These are phyloP conservation scores for Zygothrica quintamaculata DNA, from an alignment of 2,888 invertebrate species.

Conservation along the genomic window DNA sequence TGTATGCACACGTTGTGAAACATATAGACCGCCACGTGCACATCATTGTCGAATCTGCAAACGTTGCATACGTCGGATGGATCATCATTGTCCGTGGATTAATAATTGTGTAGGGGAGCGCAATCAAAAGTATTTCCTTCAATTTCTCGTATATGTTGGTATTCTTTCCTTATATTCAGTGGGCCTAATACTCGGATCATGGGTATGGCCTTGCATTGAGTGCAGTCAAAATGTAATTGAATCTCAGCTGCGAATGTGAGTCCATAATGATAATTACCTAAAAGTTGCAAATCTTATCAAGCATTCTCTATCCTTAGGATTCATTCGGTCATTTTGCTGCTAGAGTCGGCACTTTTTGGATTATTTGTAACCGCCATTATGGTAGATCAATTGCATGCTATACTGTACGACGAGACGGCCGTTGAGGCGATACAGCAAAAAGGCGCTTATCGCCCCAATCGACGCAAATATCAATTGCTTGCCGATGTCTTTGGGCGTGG, in stretches of 20 bases:
- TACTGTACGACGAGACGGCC: constrained; percentile 93
- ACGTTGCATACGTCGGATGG: constrained; percentile 88
- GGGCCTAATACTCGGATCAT: constrained; percentile 89
- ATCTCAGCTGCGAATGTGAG: constrained; percentile 91
- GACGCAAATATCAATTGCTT: constrained; percentile 88
- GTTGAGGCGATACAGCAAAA: constrained; percentile 91
- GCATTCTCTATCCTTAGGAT: constrained; percentile 86
- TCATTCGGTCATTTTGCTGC: constrained; percentile 91
- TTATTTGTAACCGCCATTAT: constrained; percentile 94
- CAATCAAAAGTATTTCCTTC: constrained; percentile 96
- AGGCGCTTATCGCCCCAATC: constrained; percentile 88
- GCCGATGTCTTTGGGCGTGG: constrained; percentile 92
- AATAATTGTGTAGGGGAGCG: constrained; percentile 97
- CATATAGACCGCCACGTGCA: constrained; percentile 92
- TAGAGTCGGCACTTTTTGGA: constrained; percentile 94
- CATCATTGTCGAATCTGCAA: constrained; percentile 95
- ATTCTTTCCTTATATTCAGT: constrained; percentile 88
- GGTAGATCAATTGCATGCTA: constrained; percentile 93
- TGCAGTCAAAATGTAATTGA: constrained; percentile 88
- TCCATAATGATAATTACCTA: constrained; percentile 46
- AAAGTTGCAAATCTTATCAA: background rate
- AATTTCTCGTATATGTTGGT: constrained; percentile 93
- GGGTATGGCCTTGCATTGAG: constrained; percentile 89
- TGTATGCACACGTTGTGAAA: constrained; percentile 89
- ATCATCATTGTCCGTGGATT: constrained; percentile 93